A percentile compares a stretch with the other conserved stretches of the same genome.
These are phyloP conservation scores for Ectemnius lituratus DNA, from an alignment of 2,888 invertebrate genomes.

Conservation along the genomic window DNA sequence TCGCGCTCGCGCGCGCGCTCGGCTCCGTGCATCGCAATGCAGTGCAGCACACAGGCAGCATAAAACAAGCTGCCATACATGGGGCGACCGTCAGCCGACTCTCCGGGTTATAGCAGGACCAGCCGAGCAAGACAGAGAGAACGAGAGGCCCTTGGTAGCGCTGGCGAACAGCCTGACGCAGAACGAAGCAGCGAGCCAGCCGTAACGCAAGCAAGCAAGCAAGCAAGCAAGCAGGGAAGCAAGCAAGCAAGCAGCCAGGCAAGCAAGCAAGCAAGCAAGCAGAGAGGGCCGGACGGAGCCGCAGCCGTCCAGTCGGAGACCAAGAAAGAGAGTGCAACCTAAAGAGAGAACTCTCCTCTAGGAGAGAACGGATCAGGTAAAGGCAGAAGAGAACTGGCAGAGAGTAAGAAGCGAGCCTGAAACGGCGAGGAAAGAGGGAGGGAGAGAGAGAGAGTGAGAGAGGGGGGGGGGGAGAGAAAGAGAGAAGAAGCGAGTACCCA, in stretches of 20 bases:
- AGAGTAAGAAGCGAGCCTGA: neutral
- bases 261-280: slow-evolving; percentile 4
- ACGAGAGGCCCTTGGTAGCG: neutral
- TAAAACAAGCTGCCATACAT: slow-evolving; percentile 78
- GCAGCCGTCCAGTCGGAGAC: too few species aligned
- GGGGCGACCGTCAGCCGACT: slow-evolving; percentile 76
- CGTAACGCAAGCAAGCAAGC: neutral
- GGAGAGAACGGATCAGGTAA: neutral
- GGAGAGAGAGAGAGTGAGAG: slow-evolving; percentile 6
- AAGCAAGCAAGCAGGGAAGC: slow-evolving; percentile 2
- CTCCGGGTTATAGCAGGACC: slow-evolving; percentile 71
- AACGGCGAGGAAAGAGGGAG: neutral
- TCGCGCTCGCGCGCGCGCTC: slow-evolving; percentile 46
- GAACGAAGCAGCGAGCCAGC: neutral
- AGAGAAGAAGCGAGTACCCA: slow-evolving; percentile 5
- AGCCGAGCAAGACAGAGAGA: slow-evolving; percentile 42
- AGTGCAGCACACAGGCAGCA: slow-evolving; percentile 66
- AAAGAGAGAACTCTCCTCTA: too few species aligned
- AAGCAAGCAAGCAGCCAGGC: slow-evolving; percentile 2
- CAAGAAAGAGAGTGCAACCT: slow-evolving; percentile 5
- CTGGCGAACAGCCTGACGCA: neutral
- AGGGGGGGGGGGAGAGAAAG: neutral
- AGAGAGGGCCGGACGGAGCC: slow-evolving; percentile 22
- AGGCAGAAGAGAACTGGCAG: neutral
- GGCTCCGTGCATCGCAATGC: slow-evolving; percentile 66